phyloP scores from a whole-genome alignment of 1,140 invertebrate genomes.

The Drosophila tropicalis region DNA sequence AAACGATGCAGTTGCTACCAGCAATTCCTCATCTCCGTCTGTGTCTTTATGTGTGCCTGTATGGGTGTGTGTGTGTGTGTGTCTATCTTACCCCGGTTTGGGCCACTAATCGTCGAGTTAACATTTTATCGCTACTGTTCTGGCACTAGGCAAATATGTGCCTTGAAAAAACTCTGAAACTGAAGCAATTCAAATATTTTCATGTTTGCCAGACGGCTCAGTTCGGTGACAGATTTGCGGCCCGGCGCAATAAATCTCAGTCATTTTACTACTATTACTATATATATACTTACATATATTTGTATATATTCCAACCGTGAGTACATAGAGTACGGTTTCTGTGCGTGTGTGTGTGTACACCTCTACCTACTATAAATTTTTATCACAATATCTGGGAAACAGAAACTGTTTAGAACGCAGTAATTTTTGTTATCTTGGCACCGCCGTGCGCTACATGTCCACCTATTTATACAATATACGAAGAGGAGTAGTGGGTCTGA shows the following conservation, averaged over 20 bases:
- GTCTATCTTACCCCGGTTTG: slow-evolving; percentile 13
- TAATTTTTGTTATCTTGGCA: slow-evolving; percentile 76
- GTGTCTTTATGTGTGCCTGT: neutral
- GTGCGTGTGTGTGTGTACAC: neutral
- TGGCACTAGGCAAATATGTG: slow-evolving; percentile 80
- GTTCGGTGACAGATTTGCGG: slow-evolving; percentile 73
- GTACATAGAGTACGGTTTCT: slow-evolving; percentile 11
- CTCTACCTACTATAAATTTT: slow-evolving; percentile 53
- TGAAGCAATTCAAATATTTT: slow-evolving; percentile 76
- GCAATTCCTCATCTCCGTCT: slow-evolving; percentile 3
- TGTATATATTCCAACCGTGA: slow-evolving; percentile 27
- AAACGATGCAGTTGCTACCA: slow-evolving; percentile 5
- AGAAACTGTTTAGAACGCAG: slow-evolving; percentile 69
- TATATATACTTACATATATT: too few species aligned
- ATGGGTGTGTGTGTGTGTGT: too few species aligned
- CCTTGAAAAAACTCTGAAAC: slow-evolving; percentile 51
- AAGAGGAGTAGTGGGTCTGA: neutral
- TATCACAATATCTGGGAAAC: slow-evolving; percentile 72
- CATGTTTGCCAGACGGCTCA: slow-evolving; percentile 69
- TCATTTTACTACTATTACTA: slow-evolving; percentile 42
- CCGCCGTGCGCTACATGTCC: slow-evolving; percentile 42
- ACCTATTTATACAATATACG: slow-evolving; percentile 62
- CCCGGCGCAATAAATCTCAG: slow-evolving; percentile 68
- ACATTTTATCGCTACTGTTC: slow-evolving; percentile 82
- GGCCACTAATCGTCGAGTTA: slow-evolving; percentile 74